A percentile compares a stretch with the other conserved stretches of the same genome.
Conservation (phyloP, 2,888 invertebrate genomes). For the Geotrupes spiniger region DNA sequence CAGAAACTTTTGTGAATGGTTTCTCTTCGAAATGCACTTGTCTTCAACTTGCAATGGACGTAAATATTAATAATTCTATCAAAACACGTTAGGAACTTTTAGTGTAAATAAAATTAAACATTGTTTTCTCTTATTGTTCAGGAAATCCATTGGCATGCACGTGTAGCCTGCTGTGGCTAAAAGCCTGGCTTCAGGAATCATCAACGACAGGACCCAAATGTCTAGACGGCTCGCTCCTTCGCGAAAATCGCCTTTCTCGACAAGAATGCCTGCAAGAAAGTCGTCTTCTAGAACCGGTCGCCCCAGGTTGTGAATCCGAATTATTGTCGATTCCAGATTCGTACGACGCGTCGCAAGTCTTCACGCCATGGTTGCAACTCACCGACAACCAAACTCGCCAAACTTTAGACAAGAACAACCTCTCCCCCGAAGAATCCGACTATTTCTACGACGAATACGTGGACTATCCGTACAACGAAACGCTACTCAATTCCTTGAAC, state of each 20-base stretch:
- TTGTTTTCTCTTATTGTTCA: no score
- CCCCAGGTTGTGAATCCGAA: constrained; percentile 70
- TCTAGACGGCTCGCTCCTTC: constrained; percentile 73
- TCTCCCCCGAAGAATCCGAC: constrained; percentile 72
- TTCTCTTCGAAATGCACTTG: no score
- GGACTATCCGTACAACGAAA: constrained; percentile 59
- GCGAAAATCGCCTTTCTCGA: constrained; percentile 67
- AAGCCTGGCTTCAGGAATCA: constrained; percentile 77
- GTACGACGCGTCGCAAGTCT: constrained; percentile 56
- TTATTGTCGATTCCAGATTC: constrained; percentile 49
- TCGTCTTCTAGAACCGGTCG: constrained; percentile 54
- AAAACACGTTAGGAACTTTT: no score
- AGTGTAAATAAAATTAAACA: no score
- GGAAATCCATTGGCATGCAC: constrained; percentile 83
- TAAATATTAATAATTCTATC: no score
- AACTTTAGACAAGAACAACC: constrained; percentile 53
- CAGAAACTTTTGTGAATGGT: no score
- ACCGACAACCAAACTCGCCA: neutral
- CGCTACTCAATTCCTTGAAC: constrained; percentile 15
- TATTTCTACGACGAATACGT: constrained; percentile 82
- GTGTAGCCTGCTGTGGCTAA: constrained; percentile 79
- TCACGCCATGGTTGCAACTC: constrained; percentile 57
- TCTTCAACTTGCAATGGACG: no score
- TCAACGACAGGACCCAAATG: constrained; percentile 74
- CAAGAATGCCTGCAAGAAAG: constrained; percentile 60